A percentile compares a stretch with the other conserved stretches of the same genome.
These are phyloP conservation scores for Laspeyria flexula DNA, from an alignment of 2,888 invertebrate genomes.

Conservation along the genomic window DNA sequence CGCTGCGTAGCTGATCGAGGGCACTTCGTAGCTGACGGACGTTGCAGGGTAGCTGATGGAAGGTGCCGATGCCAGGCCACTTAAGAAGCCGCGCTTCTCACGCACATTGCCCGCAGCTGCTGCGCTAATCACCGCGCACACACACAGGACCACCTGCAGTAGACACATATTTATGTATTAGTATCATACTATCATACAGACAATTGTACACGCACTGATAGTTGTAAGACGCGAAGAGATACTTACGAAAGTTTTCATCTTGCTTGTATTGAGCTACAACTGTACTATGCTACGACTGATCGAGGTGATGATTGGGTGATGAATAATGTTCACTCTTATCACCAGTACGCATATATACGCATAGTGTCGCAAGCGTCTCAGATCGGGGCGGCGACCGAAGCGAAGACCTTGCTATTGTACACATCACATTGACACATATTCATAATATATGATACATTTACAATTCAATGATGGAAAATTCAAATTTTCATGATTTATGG, in stretches of 20 bases:
- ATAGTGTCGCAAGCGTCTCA: neutral
- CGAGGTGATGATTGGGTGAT: neutral
- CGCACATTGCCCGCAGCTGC: neutral
- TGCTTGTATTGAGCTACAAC: neutral
- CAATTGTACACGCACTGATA: neutral
- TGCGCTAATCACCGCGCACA: neutral
- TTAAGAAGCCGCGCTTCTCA: constrained; percentile 3
- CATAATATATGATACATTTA: neutral
- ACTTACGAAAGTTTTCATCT: neutral
- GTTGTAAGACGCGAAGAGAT: neutral
- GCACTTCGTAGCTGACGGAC: neutral
- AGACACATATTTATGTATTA: neutral
- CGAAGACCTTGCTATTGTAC: neutral
- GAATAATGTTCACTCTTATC: neutral
- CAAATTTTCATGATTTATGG: too few species aligned
- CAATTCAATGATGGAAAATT: too few species aligned
- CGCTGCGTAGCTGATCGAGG: neutral
- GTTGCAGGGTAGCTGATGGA: neutral
- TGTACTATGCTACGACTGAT: neutral
- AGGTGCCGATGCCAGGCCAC: neutral
- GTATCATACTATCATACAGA: neutral
- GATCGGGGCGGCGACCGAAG: neutral
- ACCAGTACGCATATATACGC: neutral
- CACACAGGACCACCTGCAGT: neutral
- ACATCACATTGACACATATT: neutral